Evolutionary conservation across 2,888 invertebrate species (phyloP), one percentile per base, ranked within the genome.

Genomic region (Elgonia sp.): DNA sequence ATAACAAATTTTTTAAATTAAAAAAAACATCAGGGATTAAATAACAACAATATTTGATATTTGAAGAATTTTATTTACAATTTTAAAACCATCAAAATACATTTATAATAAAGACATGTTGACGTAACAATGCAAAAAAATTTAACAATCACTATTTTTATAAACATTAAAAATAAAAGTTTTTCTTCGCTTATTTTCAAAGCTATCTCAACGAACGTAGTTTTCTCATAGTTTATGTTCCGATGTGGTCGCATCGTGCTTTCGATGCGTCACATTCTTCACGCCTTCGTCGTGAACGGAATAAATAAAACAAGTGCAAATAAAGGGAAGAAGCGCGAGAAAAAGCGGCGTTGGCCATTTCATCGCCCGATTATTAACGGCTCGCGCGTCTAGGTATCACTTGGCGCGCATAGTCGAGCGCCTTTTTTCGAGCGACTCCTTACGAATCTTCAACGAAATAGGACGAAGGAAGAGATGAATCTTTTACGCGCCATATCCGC

Each of bases 401-500:
- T 73, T 79, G 63, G 53, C 63, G 46, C 63, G 20, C 67, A 6
- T 53, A 42, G 65, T 55, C 18, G 21, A 40, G 20, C 53, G 42
- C 18, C 39, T 29, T 70, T 80, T 80, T 87, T 75, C 39, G 14
- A 70, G 42, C 37, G 37, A n/a, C 75, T 73, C 60, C 65, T 75
- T 77, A 46, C 73, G 62, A 82, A 83, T 75, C 67, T 65, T 72
- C 73, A 42, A 81, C 55, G 87, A 72, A 81, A 84, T 75, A 65
- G 84, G 87, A 76, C 81, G 84, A 77, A 84, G 89, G 86, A 89
- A 89, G 84, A 86, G 87, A 89, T 89, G 89, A 89, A 88, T 90
- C 90, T 90, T 89, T 89, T 89, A 89, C 89, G 86, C 89, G 76
- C 89, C 84, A 82, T 88, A 88, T 88, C 88, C 88, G 72, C 69